Percentiles rank a stretch among this genome's conserved stretches.
Evolutionary conservation across 2,113 vertebrate genomes (phyloP).

Genomic region (Bufo bufo): DNA sequence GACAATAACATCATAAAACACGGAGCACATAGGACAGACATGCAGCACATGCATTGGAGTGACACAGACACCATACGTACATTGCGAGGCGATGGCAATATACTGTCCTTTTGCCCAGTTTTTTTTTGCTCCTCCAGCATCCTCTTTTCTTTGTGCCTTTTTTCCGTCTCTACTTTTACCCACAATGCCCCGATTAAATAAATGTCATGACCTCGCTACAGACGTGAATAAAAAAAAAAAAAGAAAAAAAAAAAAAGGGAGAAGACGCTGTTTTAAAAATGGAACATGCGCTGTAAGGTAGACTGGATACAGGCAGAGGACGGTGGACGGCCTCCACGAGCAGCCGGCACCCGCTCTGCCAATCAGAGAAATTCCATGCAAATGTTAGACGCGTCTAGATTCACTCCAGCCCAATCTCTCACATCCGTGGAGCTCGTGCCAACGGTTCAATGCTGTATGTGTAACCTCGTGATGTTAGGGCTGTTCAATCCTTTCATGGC

Average conservation of each 20-base stretch:
- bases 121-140: constrained; percentile 70
- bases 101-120: constrained; percentile 70
- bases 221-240: constrained; percentile 57
- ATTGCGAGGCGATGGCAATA: constrained; percentile 66
- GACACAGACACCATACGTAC: constrained; percentile 61
- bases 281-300: constrained; percentile 68
- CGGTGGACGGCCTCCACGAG: constrained; percentile 63
- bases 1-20: constrained; percentile 59
- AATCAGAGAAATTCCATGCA: constrained; percentile 68
- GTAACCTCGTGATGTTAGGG: constrained; percentile 59
- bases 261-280: constrained; percentile 73
- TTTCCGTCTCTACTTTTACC: constrained; percentile 66
- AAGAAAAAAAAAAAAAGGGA: constrained; percentile 46
- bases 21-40: too few species aligned
- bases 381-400: constrained; percentile 62
- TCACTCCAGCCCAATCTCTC: constrained; percentile 48
- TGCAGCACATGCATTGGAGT: constrained; percentile 28
- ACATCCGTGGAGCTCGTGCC: constrained; percentile 18
- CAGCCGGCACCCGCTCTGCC: constrained; percentile 60
- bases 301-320: constrained; percentile 66
- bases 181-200: constrained; percentile 73
- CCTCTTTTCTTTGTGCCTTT: constrained; percentile 67
- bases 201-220: constrained; percentile 72
- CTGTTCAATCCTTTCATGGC: constrained; percentile 53
- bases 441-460: constrained; percentile 60